phyloP scores from a whole-genome alignment of 2,113 vertebrate genomes.

The Rhombomys opimus region DNA sequence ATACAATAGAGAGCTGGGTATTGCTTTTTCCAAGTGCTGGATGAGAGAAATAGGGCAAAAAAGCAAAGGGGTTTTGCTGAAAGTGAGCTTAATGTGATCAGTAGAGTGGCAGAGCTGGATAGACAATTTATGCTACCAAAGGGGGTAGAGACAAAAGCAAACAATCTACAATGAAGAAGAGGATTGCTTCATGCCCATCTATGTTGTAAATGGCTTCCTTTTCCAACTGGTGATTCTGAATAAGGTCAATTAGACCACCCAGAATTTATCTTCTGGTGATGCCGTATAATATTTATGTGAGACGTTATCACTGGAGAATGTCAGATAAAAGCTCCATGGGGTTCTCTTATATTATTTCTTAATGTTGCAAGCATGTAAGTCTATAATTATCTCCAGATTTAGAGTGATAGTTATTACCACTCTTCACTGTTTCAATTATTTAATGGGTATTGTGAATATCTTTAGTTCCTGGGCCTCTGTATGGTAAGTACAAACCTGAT shows the following conservation, averaged over 20 bases:
- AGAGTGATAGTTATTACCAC: not conserved
- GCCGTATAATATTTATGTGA: not conserved
- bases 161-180: conserved; percentile 12
- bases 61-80: conserved; percentile 41
- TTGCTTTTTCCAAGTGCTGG: conserved; percentile 28
- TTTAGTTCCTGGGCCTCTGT: conserved; percentile 12
- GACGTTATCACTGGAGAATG: not conserved
- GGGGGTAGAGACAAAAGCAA: not conserved
- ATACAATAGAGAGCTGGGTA: conserved; percentile 27
- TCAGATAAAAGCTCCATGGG: not conserved
- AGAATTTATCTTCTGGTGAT: not conserved
- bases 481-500: not conserved
- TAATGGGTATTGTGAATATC: not conserved
- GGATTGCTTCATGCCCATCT: not conserved
- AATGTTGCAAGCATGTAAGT: not conserved
- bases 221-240: not conserved
- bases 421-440: conserved; percentile 30
- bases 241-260: not conserved
- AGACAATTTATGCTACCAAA: not conserved
- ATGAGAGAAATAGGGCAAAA: conserved; percentile 23
- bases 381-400: not conserved
- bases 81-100: conserved; percentile 30
- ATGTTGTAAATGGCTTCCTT: not conserved
- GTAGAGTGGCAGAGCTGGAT: conserved; percentile 11
- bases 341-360: conserved; percentile 6